phyloP scores from a whole-genome alignment of 1,140 invertebrate species.

The Drosophila kohkoa region DNA sequence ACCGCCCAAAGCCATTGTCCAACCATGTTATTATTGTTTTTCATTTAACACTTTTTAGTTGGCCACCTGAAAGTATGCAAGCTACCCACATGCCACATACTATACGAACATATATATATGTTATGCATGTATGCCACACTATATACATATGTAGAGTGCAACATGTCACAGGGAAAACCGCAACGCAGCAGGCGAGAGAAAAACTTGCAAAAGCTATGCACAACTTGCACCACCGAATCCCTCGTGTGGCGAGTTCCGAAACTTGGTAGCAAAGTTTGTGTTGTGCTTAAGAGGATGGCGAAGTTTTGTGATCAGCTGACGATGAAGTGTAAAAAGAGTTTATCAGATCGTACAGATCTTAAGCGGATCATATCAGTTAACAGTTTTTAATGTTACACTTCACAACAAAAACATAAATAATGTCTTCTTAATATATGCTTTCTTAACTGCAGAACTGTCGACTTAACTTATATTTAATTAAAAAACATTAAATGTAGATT shows the following conservation, averaged over 20 bases:
- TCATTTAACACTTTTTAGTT: constrained; percentile 67
- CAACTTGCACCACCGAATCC: constrained; percentile 1
- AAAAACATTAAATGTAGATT: too few species aligned
- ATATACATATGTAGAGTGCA: not conserved
- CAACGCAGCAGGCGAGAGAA: not conserved
- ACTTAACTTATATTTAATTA: too few species aligned
- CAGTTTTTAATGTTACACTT: too few species aligned
- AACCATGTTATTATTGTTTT: constrained; percentile 68
- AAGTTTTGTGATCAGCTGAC: not conserved
- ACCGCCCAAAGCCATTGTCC: not conserved
- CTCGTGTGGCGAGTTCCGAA: not conserved
- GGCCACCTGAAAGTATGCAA: constrained; percentile 18
- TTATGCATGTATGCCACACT: not conserved
- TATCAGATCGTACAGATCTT: not conserved
- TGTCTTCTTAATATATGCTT: too few species aligned
- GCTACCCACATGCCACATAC: not conserved
- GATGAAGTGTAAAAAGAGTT: not conserved
- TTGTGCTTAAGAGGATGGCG: not conserved
- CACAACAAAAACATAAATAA: too few species aligned
- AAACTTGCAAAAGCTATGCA: constrained; percentile 1
- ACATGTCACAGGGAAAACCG: constrained; percentile 9
- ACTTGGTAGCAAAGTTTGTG: not conserved
- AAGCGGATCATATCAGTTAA: not conserved
- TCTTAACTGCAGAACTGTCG: too few species aligned
- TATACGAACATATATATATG: too few species aligned